phyloP scores from a whole-genome alignment of 2,113 vertebrate species.

The Narcine bancroftii region DNA sequence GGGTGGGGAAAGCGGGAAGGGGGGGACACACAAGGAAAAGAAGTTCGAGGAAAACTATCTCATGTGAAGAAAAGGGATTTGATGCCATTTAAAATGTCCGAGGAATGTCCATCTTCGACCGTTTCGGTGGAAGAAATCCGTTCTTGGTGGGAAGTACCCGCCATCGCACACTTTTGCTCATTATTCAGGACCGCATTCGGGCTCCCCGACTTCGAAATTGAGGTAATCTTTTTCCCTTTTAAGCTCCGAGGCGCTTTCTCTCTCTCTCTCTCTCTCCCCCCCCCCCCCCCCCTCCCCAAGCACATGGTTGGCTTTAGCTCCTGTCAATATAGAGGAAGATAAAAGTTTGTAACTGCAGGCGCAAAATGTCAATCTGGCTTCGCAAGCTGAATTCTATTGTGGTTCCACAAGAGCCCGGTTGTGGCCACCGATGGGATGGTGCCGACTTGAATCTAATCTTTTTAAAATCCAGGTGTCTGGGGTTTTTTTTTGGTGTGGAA shows the following conservation, averaged over 20 bases:
- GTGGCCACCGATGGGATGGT: not conserved
- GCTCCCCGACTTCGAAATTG: constrained; percentile 92
- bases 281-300: too few species aligned
- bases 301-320: too few species aligned
- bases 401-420: constrained; percentile 4
- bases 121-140: constrained; percentile 79
- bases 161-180: constrained; percentile 94
- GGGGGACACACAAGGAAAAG: constrained; percentile 12
- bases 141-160: constrained; percentile 94
- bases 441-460: not conserved
- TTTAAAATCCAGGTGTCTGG: too few species aligned
- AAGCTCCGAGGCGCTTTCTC: not conserved
- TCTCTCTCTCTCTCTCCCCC: too few species aligned
- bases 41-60: constrained; percentile 33
- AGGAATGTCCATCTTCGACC: constrained; percentile 54
- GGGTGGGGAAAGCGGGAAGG: constrained; percentile 20
- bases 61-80: not conserved
- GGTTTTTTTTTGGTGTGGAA: not conserved
- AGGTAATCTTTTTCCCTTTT: constrained; percentile 60
- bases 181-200: constrained; percentile 88
- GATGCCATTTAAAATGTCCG: constrained; percentile 55
- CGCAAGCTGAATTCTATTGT: constrained; percentile 30
- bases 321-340: not conserved
- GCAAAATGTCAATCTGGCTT: constrained; percentile 3
- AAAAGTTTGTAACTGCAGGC: not conserved